phyloP scores from a whole-genome alignment of 64 coral and sea anemone species.

The Astreopora myriophthalma region DNA sequence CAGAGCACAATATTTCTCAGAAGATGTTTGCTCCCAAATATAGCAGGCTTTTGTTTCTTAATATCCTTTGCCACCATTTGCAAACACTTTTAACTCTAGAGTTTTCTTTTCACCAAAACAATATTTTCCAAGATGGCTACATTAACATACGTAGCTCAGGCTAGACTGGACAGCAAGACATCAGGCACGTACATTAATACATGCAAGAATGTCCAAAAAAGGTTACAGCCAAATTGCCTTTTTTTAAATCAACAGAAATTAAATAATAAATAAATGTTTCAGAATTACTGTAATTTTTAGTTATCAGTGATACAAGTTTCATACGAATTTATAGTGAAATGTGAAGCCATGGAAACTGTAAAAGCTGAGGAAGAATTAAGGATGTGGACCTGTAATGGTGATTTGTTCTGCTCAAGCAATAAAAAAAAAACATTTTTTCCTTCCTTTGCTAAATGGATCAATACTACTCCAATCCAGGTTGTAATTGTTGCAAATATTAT shows the following conservation, averaged over 20 bases:
- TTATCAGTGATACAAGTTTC: background rate
- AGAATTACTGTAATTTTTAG: background rate
- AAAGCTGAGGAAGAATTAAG: background rate
- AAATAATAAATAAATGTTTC: background rate
- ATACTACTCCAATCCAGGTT: too few species aligned
- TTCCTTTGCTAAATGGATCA: too few species aligned
- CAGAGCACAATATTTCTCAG: conserved; percentile 12
- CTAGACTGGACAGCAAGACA: background rate
- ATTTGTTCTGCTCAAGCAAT: too few species aligned
- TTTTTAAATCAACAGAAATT: background rate
- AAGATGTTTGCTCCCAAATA: background rate
- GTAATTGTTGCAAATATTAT: too few species aligned
- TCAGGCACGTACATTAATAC: background rate
- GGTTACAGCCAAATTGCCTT: background rate
- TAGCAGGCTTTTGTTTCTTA: background rate
- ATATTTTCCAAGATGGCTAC: background rate
- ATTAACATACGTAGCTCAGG: background rate
- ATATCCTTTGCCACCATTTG: background rate
- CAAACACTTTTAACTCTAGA: background rate
- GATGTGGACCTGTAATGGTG: too few species aligned
- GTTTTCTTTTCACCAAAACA: background rate
- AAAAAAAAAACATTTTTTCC: too few species aligned
- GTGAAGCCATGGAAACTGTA: background rate
- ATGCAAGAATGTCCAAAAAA: background rate
- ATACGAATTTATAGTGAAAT: too few species aligned